Evolutionary conservation across 92 coral and sea anemone genomes (phyloP).

Genomic region (Parazoanthus atlanticus): DNA sequence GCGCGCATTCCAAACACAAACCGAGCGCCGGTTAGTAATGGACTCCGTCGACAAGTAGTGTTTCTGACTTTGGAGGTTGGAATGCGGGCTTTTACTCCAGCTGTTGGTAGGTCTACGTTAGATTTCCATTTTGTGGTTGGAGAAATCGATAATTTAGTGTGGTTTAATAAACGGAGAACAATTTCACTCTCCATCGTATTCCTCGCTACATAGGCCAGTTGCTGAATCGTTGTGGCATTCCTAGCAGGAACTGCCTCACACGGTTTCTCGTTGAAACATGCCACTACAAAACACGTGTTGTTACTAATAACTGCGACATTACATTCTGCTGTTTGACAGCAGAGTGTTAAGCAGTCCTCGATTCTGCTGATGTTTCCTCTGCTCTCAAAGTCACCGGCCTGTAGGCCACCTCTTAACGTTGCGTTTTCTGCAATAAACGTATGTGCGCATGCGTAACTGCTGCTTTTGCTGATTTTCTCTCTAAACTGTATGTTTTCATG

Average conservation of each 20-base stretch:
- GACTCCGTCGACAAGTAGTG: slow-evolving; percentile 66
- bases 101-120: not conserved
- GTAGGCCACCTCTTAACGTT: slow-evolving; percentile 67
- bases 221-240: slow-evolving; percentile 10
- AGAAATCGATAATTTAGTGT: not conserved
- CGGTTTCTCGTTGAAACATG: slow-evolving; percentile 57
- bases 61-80: slow-evolving; percentile 13
- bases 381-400: slow-evolving; percentile 69
- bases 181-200: slow-evolving; percentile 53
- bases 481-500: slow-evolving; percentile 39
- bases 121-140: slow-evolving; percentile 3
- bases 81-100: not conserved
- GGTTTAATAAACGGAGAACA: slow-evolving; percentile 56
- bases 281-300: slow-evolving; percentile 60
- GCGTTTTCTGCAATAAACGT: slow-evolving; percentile 72
- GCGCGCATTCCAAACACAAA: slow-evolving; percentile 84
- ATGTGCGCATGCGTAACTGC: slow-evolving; percentile 68
- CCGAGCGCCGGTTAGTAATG: slow-evolving; percentile 63
- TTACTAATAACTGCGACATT: slow-evolving; percentile 63
- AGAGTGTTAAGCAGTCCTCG: slow-evolving; percentile 70
- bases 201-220: slow-evolving; percentile 74
- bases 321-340: slow-evolving; percentile 82
- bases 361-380: slow-evolving; percentile 65
- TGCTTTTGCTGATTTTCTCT: slow-evolving; percentile 38
- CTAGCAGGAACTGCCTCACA: slow-evolving; percentile 70